A percentile compares a stretch with the other conserved stretches of the same genome.
Evolutionary conservation across 2,888 invertebrate genomes (phyloP).

Genomic region (Patella ulyssiponensis): DNA sequence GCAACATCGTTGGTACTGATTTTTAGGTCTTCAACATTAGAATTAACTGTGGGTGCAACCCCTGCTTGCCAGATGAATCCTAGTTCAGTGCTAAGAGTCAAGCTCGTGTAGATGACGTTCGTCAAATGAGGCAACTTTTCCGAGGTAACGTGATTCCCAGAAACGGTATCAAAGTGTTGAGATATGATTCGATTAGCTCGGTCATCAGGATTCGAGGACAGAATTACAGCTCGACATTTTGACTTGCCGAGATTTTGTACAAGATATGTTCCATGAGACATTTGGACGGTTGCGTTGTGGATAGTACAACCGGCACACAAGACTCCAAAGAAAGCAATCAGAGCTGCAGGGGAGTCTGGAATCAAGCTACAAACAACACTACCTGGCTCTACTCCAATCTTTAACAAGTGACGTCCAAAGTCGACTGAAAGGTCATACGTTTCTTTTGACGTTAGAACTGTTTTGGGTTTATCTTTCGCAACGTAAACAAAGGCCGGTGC

Average conservation of each 20-base stretch:
- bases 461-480: not conserved
- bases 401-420: conserved; percentile 8
- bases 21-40: not conserved
- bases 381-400: conserved; percentile 2
- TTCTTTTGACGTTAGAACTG: conserved; percentile 7
- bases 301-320: conserved; percentile 9
- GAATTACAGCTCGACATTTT: not conserved
- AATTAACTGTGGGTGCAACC: not conserved
- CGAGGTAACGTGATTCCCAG: not conserved
- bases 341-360: conserved; percentile 15
- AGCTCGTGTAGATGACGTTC: not conserved
- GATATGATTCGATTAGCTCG: not conserved
- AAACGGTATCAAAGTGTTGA: not conserved
- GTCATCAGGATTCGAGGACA: not conserved
- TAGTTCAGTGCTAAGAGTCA: no score
- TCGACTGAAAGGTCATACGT: not conserved
- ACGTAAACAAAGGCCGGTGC: conserved; percentile 14
- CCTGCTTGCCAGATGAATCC: not conserved
- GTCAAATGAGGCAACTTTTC: not conserved
- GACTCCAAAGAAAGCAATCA: conserved; percentile 14
- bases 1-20: not conserved
- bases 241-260: not conserved
- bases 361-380: conserved; percentile 13
- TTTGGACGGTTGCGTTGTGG: not conserved
- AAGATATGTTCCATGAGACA: conserved; percentile 14